phyloP scores from a whole-genome alignment of 2,888 invertebrate species.

The Hypomecis punctinalis region DNA sequence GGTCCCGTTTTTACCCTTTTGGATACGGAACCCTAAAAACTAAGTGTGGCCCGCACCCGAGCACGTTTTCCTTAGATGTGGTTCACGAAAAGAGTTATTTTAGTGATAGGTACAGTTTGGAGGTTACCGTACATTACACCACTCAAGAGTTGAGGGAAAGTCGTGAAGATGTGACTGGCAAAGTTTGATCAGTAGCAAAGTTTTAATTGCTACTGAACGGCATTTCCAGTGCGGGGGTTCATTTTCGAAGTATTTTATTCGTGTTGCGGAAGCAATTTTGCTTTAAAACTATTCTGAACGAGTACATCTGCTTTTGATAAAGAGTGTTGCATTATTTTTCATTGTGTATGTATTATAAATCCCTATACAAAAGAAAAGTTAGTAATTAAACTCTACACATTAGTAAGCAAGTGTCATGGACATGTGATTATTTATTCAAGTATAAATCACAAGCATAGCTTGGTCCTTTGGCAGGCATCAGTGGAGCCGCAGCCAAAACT shows the following conservation, averaged over 20 bases:
- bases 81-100: slow-evolving; percentile 50
- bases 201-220: slow-evolving; percentile 80
- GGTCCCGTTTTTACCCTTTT: too few relatives aligned
- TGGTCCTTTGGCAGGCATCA: too few relatives aligned
- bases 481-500: too few relatives aligned
- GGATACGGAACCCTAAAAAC: too few relatives aligned
- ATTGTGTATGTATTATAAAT: too few relatives aligned
- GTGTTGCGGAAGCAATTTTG: slow-evolving; percentile 57
- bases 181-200: slow-evolving; percentile 79
- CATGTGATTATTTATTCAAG: too few relatives aligned
- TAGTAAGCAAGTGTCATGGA: too few relatives aligned
- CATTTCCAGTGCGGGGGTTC: slow-evolving; percentile 64
- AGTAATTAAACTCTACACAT: too few relatives aligned
- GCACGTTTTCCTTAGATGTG: slow-evolving; percentile 13
- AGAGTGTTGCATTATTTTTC: neutral
- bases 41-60: neutral
- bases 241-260: slow-evolving; percentile 66
- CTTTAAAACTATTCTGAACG: slow-evolving; percentile 43
- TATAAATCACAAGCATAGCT: too few relatives aligned
- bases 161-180: slow-evolving; percentile 72
- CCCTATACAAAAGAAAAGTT: too few relatives aligned
- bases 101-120: slow-evolving; percentile 48
- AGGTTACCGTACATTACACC: slow-evolving; percentile 60
- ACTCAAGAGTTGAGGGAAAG: slow-evolving; percentile 56
- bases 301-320: slow-evolving; percentile 32